Evolutionary conservation across 2,797 vertebrate genomes (phyloP), one percentile per base, ranked within the genome.

Genomic region (Sebastiscus tertius): DNA sequence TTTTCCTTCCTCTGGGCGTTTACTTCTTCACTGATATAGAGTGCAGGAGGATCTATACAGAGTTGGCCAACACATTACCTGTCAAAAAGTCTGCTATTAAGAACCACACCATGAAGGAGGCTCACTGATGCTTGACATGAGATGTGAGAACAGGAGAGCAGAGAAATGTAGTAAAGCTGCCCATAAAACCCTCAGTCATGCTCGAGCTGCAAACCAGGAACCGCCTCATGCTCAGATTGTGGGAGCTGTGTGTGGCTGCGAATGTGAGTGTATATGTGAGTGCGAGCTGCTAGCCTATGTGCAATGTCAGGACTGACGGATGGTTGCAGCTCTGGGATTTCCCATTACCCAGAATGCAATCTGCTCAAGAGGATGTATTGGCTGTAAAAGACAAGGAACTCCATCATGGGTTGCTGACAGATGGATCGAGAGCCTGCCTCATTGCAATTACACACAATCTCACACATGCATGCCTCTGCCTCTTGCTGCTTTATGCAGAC

Each of bases 331-430:
- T 73, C 59, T 84, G 75, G 88, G 72, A 42, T 81, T 83, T 88
- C 87, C 79, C 66, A 90, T 90, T 93, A 92, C 88, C 87, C 86
- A 88, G 77, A 89, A 92, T 85, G 86, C 86, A 91, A 77, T 91
- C 56, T 84, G 76, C 18, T 64, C 29, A 42, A 78, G 70, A 83
- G 56, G 60, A 87, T 77, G 39, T 73, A 86, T 60, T 68, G 76
- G 36, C 26, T 14, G 39, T 31, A 20, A 72, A 63, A 84, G 82
- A 87, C 72, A 77, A 83, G 73, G 18, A 76, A 75, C 56, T 87
- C 79, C 36, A 84, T 77, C 75, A 77, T 5, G 20, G 54, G 61
- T 74, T 33, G 60, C 67, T 39, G 72, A 75, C 75, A 72, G 70
- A 59, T 71, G 54, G 72, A 54, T 81, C 68, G 56, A 70, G 54